Conservation (phyloP, 1,140 invertebrate species). For the Drosophila santomea region DNA sequence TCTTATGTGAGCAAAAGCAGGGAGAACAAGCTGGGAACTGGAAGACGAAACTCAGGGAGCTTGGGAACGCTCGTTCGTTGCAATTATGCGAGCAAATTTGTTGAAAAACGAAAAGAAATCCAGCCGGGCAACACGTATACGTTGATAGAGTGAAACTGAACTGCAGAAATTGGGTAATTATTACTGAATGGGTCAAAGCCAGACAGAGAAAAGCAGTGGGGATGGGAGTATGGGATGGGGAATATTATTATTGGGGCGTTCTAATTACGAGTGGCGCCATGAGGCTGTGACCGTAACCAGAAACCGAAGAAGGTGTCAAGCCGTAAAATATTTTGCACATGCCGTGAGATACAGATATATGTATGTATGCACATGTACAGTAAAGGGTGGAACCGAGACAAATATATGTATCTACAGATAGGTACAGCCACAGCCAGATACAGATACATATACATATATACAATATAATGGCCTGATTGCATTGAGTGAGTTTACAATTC, state of each 20-base stretch:
- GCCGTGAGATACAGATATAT: conserved; percentile 52
- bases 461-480: conserved; percentile 69
- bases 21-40: conserved; percentile 3
- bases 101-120: conserved; percentile 21
- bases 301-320: conserved; percentile 42
- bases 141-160: conserved; percentile 49
- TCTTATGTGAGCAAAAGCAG: conserved; percentile 30
- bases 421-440: conserved; percentile 14
- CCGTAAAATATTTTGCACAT: conserved; percentile 33
- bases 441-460: conserved; percentile 31
- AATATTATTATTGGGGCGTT: conserved; percentile 32
- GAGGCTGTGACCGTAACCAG: conserved; percentile 62
- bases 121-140: conserved; percentile 61
- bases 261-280: conserved; percentile 71
- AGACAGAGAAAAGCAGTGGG: conserved; percentile 9
- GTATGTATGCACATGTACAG: background rate
- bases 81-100: conserved; percentile 48
- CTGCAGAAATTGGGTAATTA: conserved; percentile 64
- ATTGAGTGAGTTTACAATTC: conserved; percentile 58
- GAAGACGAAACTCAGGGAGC: conserved; percentile 15
- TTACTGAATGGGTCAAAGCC: conserved; percentile 45
- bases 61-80: conserved; percentile 29
- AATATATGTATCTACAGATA: conserved; percentile 3
- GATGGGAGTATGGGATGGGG: background rate
- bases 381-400: background rate